Evolutionary conservation across 2,888 invertebrate genomes (phyloP).

Genomic region (Sisyra nigra): DNA sequence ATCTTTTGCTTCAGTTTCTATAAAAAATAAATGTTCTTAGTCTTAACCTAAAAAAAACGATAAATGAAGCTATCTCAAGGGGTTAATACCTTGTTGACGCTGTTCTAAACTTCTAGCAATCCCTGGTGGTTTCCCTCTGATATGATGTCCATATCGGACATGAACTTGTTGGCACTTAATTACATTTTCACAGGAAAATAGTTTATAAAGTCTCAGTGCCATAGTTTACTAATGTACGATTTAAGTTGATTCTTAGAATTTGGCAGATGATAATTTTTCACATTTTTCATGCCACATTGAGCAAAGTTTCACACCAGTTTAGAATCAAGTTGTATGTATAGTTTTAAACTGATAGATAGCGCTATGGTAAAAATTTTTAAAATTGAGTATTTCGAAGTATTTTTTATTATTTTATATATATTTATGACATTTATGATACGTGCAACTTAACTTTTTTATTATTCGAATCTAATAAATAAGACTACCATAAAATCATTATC

Average conservation of each 20-base stretch:
- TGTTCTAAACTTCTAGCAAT: conserved; percentile 49
- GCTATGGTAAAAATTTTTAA: too few species aligned
- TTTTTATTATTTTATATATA: too few species aligned
- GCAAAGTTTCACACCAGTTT: too few species aligned
- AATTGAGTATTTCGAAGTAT: too few species aligned
- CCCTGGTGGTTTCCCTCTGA: conserved; percentile 57
- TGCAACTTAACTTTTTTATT: too few species aligned
- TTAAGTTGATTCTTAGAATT: neutral
- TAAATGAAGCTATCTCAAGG: neutral
- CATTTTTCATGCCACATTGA: too few species aligned
- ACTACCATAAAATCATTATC: too few species aligned
- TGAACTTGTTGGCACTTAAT: neutral
- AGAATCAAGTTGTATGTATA: too few species aligned
- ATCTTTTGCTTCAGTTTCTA: conserved; percentile 34
- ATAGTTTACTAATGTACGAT: conserved; percentile 2
- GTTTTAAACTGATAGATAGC: too few species aligned
- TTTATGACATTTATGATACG: too few species aligned
- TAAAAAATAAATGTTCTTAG: conserved; percentile 11
- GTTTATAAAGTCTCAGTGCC: conserved; percentile 5
- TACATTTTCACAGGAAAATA: neutral
- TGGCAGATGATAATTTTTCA: too few species aligned
- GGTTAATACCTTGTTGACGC: conserved; percentile 40
- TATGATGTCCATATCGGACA: conserved; percentile 34
- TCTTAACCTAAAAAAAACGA: neutral
- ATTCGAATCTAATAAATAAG: too few species aligned